These are phyloP conservation scores for Ardeotis arabs DNA, from an alignment of 2,113 vertebrate genomes.

Conservation along the genomic window DNA sequence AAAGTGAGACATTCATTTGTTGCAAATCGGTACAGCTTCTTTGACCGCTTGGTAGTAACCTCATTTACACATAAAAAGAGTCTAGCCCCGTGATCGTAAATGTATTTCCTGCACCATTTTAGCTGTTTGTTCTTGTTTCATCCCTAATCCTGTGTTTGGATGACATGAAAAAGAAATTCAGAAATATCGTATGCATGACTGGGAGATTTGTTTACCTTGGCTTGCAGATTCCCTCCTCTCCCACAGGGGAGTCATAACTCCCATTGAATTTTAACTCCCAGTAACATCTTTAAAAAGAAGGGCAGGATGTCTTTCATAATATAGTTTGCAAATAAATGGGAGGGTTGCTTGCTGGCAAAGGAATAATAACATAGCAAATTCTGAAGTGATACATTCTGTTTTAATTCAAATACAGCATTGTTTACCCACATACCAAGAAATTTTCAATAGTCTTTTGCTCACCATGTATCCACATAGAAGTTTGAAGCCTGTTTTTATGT, in stretches of 20 bases:
- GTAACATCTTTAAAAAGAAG: background rate
- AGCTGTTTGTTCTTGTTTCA: background rate
- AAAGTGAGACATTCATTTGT: background rate
- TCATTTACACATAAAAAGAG: slow-evolving; percentile 5
- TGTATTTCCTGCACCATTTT: background rate
- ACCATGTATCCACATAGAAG: background rate
- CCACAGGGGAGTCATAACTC: background rate
- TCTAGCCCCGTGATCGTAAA: background rate
- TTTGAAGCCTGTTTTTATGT: background rate
- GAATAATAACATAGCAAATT: background rate
- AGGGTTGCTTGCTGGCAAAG: background rate
- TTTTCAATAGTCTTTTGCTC: background rate
- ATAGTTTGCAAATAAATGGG: background rate
- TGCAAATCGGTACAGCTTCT: background rate
- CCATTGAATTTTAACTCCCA: slow-evolving; percentile 3
- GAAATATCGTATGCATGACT: background rate
- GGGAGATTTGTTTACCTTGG: background rate
- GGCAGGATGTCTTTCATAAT: background rate
- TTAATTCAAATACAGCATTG: background rate
- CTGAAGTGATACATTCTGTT: background rate
- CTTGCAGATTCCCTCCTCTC: background rate
- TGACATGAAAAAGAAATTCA: background rate
- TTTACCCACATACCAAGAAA: background rate
- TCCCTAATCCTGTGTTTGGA: background rate
- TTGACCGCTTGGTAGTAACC: background rate